Percentiles rank a stretch among this genome's conserved stretches.
phyloP scores from a whole-genome alignment of 2,113 vertebrate genomes.

The Melanerpes formicivorus region DNA sequence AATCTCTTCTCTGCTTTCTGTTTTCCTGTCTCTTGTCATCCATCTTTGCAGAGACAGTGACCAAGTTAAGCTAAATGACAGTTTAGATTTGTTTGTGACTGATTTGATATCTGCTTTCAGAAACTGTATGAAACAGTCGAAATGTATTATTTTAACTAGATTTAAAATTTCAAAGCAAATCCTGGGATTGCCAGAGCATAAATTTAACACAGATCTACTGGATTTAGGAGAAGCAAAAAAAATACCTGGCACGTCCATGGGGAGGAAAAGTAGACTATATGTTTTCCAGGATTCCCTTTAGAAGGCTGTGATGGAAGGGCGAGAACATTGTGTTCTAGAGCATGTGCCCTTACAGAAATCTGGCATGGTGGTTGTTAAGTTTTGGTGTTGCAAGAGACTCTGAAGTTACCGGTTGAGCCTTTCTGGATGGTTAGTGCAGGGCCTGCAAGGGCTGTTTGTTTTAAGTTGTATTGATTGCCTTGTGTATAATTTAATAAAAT shows the following conservation, averaged over 20 bases:
- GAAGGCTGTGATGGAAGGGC: background rate
- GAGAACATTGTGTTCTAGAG: background rate
- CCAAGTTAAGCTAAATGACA: slow-evolving; percentile 15
- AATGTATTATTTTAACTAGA: background rate
- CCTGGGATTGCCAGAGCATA: background rate
- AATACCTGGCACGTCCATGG: background rate
- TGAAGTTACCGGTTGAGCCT: background rate
- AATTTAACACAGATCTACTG: background rate
- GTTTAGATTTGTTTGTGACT: background rate
- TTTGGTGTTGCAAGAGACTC: background rate
- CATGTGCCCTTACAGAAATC: background rate
- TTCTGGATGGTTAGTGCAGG: background rate
- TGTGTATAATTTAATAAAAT: slow-evolving; percentile 67
- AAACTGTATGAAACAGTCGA: background rate
- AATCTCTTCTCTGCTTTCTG: slow-evolving; percentile 9
- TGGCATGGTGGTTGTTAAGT: background rate
- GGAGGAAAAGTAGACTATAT: background rate
- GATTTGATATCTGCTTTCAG: background rate
- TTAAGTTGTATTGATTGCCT: slow-evolving; percentile 72
- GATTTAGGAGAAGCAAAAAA: background rate
- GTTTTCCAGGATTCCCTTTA: background rate
- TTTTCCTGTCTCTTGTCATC: slow-evolving; percentile 8
- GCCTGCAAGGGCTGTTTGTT: slow-evolving; percentile 47
- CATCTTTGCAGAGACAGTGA: slow-evolving; percentile 14
- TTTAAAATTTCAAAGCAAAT: background rate